phyloP scores from a whole-genome alignment of 2,113 vertebrate species.

The Actenoides hombroni region DNA sequence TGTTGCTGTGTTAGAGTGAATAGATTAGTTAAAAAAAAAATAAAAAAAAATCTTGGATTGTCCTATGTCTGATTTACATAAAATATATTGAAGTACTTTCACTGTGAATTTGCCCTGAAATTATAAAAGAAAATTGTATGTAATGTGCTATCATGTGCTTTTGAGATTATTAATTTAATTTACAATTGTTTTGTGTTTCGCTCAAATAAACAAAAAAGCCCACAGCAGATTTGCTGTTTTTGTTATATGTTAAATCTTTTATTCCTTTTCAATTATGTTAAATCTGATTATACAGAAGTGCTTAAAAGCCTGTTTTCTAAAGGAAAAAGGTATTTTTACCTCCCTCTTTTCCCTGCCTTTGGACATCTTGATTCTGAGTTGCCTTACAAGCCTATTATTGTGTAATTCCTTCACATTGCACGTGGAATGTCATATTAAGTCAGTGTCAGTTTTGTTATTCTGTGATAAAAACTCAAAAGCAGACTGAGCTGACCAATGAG shows the following conservation, averaged over 20 bases:
- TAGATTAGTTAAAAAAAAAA: background rate
- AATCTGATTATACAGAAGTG: background rate
- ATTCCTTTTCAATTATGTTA: background rate
- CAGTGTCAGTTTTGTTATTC: background rate
- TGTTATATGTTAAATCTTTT: background rate
- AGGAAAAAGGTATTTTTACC: background rate
- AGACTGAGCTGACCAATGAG: background rate
- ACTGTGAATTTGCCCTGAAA: background rate
- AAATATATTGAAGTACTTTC: background rate
- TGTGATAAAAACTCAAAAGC: background rate
- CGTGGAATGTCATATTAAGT: background rate
- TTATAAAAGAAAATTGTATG: background rate
- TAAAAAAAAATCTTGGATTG: background rate
- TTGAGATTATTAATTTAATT: background rate
- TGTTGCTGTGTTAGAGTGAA: background rate
- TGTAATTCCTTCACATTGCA: background rate
- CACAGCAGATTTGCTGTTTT: background rate
- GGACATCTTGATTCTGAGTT: background rate
- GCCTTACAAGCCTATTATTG: background rate
- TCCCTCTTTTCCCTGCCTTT: rapidly evolving
- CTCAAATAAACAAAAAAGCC: background rate
- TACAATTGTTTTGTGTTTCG: background rate
- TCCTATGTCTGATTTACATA: background rate
- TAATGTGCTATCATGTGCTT: background rate
- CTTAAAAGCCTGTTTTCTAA: background rate